These are phyloP conservation scores for Petrolisthes cinctipes DNA, from an alignment of 2,888 invertebrate genomes.

Conservation along the genomic window DNA sequence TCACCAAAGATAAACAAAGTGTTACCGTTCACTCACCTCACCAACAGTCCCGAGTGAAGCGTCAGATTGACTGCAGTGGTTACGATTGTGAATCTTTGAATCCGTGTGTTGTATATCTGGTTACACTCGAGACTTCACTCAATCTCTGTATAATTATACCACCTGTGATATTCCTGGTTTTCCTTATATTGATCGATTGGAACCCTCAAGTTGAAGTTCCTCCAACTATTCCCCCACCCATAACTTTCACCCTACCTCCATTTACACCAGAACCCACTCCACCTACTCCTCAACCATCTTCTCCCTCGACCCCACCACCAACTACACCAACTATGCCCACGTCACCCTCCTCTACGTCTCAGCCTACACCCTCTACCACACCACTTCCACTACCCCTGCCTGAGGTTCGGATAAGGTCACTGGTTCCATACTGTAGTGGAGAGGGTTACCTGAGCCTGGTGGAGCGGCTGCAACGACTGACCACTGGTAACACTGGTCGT, in stretches of 20 bases:
- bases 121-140: background rate
- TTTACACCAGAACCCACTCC: background rate
- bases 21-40: too few relatives aligned
- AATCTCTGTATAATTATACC: background rate
- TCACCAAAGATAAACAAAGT: too few relatives aligned
- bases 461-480: constrained; percentile 14
- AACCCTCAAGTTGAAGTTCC: background rate
- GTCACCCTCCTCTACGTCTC: background rate
- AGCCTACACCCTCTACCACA: background rate
- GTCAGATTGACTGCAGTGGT: background rate
- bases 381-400: background rate
- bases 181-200: background rate
- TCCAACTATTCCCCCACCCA: background rate
- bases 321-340: background rate
- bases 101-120: background rate
- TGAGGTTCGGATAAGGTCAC: constrained; percentile 8
- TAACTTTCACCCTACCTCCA: background rate
- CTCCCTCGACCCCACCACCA: background rate
- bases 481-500: constrained; percentile 23
- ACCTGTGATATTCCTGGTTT: background rate
- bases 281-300: background rate
- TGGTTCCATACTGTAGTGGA: constrained; percentile 27
- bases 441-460: constrained; percentile 10
- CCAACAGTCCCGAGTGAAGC: background rate
- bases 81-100: background rate